Percentiles rank a stretch among this genome's conserved stretches.
phyloP scores from a whole-genome alignment of 2,113 vertebrate species.

The Hypocryptadius cinnamomeus region DNA sequence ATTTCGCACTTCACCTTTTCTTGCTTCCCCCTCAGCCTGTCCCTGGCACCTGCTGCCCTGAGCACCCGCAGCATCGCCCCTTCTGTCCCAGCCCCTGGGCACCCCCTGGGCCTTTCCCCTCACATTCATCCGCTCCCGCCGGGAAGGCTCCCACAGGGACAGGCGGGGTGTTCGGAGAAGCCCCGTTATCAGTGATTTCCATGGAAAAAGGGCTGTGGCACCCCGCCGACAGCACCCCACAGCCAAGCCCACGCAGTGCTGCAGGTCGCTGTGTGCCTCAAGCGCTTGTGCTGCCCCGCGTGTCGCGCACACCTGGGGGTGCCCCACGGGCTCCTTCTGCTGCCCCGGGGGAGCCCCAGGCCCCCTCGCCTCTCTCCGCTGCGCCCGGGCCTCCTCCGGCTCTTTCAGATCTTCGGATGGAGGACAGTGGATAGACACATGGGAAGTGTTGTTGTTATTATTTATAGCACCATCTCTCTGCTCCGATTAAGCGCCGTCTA shows the following conservation, averaged over 20 bases:
- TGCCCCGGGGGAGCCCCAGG: background rate
- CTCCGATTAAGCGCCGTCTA: constrained; percentile 20
- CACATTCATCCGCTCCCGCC: background rate
- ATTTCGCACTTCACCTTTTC: background rate
- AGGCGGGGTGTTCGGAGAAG: background rate
- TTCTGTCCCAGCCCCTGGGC: background rate
- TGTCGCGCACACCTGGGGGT: background rate
- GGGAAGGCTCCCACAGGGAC: background rate
- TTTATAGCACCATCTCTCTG: background rate
- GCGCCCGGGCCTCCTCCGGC: background rate
- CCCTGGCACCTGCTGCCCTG: background rate
- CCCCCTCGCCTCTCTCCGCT: background rate
- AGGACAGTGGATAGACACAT: background rate
- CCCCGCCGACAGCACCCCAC: background rate
- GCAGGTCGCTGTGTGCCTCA: fast-evolving
- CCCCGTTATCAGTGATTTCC: background rate
- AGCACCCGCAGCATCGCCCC: background rate
- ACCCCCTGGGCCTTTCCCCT: background rate
- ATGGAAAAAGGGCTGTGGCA: background rate
- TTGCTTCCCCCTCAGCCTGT: background rate
- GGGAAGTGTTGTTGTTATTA: background rate
- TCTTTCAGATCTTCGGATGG: background rate
- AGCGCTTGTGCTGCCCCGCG: background rate
- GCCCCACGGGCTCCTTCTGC: background rate
- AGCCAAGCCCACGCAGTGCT: fast-evolving